A percentile compares a stretch with the other conserved stretches of the same genome.
Conservation (phyloP, 2,888 invertebrate species). For the Sarcophaga caerulescens region DNA sequence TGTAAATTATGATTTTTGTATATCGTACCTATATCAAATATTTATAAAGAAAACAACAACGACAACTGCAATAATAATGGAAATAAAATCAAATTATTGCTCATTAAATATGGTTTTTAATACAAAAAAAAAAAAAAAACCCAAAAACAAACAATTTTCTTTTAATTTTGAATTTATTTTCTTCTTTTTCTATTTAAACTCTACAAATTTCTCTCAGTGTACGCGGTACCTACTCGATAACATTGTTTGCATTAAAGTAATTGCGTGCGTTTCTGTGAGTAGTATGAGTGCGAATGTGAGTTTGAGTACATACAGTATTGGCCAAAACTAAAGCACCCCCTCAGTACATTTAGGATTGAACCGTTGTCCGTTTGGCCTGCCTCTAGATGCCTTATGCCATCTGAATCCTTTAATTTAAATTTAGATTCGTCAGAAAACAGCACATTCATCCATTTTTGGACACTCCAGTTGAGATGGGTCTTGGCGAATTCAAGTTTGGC, state of each 20-base stretch:
- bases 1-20: too few relatives aligned
- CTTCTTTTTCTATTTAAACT: not conserved
- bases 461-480: too few relatives aligned
- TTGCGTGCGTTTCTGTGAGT: not conserved
- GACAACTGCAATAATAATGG: slow-evolving; percentile 8
- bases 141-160: not conserved
- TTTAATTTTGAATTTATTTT: not conserved
- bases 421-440: too few relatives aligned
- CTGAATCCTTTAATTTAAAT: too few relatives aligned
- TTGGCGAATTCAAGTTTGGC: too few relatives aligned
- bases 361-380: too few relatives aligned
- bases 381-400: too few relatives aligned
- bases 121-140: slow-evolving; percentile 7
- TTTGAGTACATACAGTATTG: too few relatives aligned
- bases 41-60: slow-evolving; percentile 20
- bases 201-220: not conserved
- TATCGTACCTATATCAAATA: slow-evolving; percentile 20
- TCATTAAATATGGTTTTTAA: slow-evolving; percentile 26
- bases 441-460: too few relatives aligned
- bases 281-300: not conserved
- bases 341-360: too few relatives aligned
- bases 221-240: not conserved
- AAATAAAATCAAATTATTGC: slow-evolving; percentile 32
- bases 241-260: not conserved
- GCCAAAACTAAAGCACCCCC: too few relatives aligned